Evolutionary conservation across 2,888 invertebrate species (phyloP).

Genomic region (Xylota segnis): DNA sequence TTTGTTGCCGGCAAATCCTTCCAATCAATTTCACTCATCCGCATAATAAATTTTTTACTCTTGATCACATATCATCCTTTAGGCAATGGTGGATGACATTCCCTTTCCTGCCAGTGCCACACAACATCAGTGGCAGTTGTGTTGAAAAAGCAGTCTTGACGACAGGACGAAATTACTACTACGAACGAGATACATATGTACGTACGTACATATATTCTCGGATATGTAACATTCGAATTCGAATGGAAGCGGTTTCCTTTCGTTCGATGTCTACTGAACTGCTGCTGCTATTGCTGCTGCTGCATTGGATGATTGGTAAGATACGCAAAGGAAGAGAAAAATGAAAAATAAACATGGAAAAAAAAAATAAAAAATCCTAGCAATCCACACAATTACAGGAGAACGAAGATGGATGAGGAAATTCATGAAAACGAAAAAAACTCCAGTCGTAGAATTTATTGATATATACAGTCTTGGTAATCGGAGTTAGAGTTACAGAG

Average conservation of each 20-base stretch:
- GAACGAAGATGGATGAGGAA: slow-evolving; percentile 55
- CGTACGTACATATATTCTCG: slow-evolving; percentile 28
- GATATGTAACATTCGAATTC: slow-evolving; percentile 25
- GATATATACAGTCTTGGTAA: background rate
- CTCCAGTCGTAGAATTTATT: slow-evolving; percentile 7
- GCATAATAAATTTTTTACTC: slow-evolving; percentile 64
- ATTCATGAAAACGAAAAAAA: slow-evolving; percentile 7
- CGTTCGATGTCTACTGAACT: background rate
- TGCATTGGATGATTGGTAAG: slow-evolving; percentile 54
- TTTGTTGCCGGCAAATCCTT: slow-evolving; percentile 40
- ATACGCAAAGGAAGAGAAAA: slow-evolving; percentile 14
- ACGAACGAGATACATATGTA: background rate
- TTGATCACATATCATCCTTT: slow-evolving; percentile 72
- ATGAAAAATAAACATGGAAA: background rate
- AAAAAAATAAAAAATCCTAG: background rate
- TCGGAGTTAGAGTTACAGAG: background rate
- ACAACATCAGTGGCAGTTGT: slow-evolving; percentile 20
- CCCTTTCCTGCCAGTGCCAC: slow-evolving; percentile 45
- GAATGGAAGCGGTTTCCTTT: slow-evolving; percentile 30
- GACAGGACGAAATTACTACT: slow-evolving; percentile 39
- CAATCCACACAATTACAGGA: slow-evolving; percentile 26
- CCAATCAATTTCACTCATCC: slow-evolving; percentile 74
- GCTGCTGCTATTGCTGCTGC: background rate
- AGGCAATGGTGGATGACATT: slow-evolving; percentile 62
- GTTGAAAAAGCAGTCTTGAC: slow-evolving; percentile 20